Evolutionary conservation across 2,797 vertebrate species (phyloP).

Genomic region (Chloroceryle inda): DNA sequence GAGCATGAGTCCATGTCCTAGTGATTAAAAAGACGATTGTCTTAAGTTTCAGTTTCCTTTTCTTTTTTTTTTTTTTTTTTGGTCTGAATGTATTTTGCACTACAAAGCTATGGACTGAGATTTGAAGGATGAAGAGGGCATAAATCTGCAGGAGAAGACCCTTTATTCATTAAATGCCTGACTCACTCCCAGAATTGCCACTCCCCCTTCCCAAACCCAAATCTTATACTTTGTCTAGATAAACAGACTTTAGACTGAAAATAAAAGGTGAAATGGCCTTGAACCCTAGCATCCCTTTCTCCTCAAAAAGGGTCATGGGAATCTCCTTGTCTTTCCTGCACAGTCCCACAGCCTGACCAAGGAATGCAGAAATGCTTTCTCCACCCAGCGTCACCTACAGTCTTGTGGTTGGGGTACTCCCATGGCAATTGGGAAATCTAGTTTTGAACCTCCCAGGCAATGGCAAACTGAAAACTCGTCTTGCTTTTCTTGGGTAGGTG

Average conservation of each 20-base stretch:
- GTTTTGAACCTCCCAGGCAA: slow-evolving; percentile 66
- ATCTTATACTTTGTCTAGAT: neutral
- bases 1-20: neutral
- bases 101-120: neutral
- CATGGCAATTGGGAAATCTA: slow-evolving; percentile 36
- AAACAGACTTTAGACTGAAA: neutral
- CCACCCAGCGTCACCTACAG: slow-evolving; percentile 69
- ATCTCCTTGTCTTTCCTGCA: neutral
- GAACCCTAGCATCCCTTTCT: neutral
- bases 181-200: neutral
- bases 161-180: neutral
- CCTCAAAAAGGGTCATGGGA: slow-evolving; percentile 27
- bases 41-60: neutral
- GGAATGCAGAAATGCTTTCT: slow-evolving; percentile 63
- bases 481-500: slow-evolving; percentile 58
- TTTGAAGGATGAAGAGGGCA: neutral
- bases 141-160: neutral
- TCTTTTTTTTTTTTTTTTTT: neutral
- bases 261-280: neutral
- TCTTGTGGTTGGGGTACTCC: slow-evolving; percentile 66
- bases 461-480: slow-evolving; percentile 44
- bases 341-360: slow-evolving; percentile 37
- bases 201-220: neutral
- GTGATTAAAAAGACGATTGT: neutral
- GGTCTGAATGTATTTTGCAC: neutral